Percentiles rank a stretch among this genome's conserved stretches.
Conservation (phyloP, 2,888 invertebrate species). For the Platycheirus rosarum region DNA sequence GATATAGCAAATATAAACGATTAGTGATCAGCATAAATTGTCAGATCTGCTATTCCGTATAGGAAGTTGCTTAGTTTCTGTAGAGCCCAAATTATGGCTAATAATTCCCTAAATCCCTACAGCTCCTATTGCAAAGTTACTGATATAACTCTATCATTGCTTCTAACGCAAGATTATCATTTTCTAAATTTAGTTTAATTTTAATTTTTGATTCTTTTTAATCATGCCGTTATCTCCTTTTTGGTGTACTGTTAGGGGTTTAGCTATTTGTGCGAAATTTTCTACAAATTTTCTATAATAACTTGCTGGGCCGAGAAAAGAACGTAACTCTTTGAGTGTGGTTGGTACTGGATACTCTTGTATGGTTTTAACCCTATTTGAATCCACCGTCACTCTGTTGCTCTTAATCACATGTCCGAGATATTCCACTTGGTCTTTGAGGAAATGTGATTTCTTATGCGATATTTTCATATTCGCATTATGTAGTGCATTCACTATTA, state of each 20-base stretch:
- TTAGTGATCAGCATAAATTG: no score
- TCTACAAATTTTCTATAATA: no score
- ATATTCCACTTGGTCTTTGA: slow-evolving; percentile 9
- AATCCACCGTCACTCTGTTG: background rate
- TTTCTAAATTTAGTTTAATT: slow-evolving; percentile 31
- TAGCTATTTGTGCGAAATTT: slow-evolving; percentile 30
- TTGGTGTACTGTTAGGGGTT: slow-evolving; percentile 38
- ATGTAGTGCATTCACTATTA: slow-evolving; percentile 11
- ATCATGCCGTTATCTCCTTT: slow-evolving; percentile 50
- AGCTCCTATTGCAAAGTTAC: slow-evolving; percentile 36
- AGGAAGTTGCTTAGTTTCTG: no score
- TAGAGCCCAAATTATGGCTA: slow-evolving; percentile 33
- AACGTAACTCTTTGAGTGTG: background rate
- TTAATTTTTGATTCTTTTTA: slow-evolving; percentile 27
- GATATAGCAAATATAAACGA: no score
- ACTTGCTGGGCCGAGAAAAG: background rate
- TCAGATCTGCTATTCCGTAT: no score
- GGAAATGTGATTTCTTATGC: slow-evolving; percentile 5
- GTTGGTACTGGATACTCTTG: slow-evolving; percentile 2
- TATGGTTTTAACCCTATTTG: slow-evolving; percentile 6
- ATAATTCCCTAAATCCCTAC: slow-evolving; percentile 44
- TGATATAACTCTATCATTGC: slow-evolving; percentile 3
- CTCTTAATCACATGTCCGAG: slow-evolving; percentile 9
- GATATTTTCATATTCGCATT: slow-evolving; percentile 17
- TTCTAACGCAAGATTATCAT: background rate